phyloP scores from a whole-genome alignment of 2,797 vertebrate species.

The Girardinus metallicus region DNA sequence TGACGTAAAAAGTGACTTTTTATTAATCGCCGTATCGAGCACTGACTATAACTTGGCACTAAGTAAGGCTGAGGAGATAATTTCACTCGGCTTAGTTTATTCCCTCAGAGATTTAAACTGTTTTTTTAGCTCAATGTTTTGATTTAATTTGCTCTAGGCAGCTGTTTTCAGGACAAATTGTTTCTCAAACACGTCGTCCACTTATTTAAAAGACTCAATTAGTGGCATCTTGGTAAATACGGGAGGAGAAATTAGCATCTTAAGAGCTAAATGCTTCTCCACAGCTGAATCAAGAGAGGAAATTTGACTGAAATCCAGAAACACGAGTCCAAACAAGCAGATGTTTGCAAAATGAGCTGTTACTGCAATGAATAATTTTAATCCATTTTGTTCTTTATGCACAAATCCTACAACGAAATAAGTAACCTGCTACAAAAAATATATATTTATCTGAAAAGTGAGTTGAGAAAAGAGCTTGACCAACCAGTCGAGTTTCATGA shows the following conservation, averaged over 20 bases:
- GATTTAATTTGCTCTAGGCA: background rate
- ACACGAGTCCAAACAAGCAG: constrained; percentile 7
- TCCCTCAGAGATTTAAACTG: background rate
- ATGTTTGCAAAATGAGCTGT: background rate
- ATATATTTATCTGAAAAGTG: background rate
- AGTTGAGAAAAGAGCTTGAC: constrained; percentile 28
- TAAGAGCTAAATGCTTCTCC: constrained; percentile 1
- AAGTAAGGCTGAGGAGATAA: background rate
- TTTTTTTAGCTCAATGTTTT: background rate
- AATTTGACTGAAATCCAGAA: background rate
- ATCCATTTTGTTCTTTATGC: background rate
- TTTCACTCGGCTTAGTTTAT: background rate
- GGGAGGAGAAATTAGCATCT: background rate
- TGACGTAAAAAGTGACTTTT: no score
- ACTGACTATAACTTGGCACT: no score
- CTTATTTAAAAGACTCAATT: background rate
- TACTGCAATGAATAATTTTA: background rate
- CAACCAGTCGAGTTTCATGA: constrained; percentile 47
- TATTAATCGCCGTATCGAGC: no score
- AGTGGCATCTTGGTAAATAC: constrained; percentile 6
- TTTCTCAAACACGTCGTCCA: background rate
- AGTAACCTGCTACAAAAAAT: constrained; percentile 2
- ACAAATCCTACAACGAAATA: background rate
- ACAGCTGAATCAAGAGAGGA: constrained; percentile 2
- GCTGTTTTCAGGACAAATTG: background rate